Evolutionary conservation across 2,113 vertebrate species (phyloP), one percentile per base, ranked within the genome.

Genomic region (Alethe castanea): DNA sequence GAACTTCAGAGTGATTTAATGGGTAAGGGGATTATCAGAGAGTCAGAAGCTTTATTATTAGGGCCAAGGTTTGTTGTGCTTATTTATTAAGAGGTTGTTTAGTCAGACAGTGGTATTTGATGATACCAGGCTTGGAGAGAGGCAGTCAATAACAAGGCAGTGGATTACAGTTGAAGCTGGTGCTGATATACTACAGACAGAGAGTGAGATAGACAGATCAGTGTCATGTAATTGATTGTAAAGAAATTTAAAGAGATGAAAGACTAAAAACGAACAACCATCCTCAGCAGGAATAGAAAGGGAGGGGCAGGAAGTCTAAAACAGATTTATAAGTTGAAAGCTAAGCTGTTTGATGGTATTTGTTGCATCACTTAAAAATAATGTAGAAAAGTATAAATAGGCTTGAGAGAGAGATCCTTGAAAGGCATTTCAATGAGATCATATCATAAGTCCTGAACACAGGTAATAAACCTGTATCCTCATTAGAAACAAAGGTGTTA

Each of bases 181-280:
- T 91, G 86, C 61, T 94, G 92, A 94, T 96, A 84, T 66, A 86
- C 60, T 81, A 50, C 48, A 86, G 88, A 60, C 67, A 81, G 60
- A 11, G 10, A 90, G 31, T 53, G 44, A 88, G 82, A 84, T 67
- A 93, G 93, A 92, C 79, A 94, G 93, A 93, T 93, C 82, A 92
- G 76, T 84, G 93, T 86, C 76, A 86, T 86, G 76, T 94, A 97
- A 93, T 96, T 97, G 90, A 94, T 90, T 93, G 76, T 57, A 86
- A 90, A 92, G 86, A 96, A 93, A 95, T 92, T 70, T 92, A 84
- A 96, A 95, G 71, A 81, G 33, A 73, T 67, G 74, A 94, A 93
- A 57, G 67, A 56, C 71, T 74, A 57, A 86, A 95, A 90, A 23
- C 35, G 48, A 93, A 53, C 42, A 86, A 88, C 16, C 40, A 69